Base-by-base conservation (phyloP, 1,140 invertebrate species). In the Drosophila arawakana region DNA sequence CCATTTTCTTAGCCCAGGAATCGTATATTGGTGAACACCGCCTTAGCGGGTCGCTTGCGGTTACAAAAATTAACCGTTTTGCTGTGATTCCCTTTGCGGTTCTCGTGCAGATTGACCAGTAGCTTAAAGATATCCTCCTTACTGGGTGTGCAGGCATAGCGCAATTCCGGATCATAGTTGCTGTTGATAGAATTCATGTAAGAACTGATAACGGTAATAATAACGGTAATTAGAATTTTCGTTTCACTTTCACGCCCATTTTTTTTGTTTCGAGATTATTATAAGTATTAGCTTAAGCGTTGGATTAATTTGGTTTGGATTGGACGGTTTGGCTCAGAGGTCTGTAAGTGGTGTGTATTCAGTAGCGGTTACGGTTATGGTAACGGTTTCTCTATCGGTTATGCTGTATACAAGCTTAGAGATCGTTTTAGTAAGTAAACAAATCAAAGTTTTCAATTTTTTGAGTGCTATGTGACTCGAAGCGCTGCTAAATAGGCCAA, bases 11-110 rank as follows among this genome's bases (percentile, higher is more conserved):
- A 92, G 62, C 94, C 94, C 47, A 95, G 81, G 80, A 95, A 95
- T n/a, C 94, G 93, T 66, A 95, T 95, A 79, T 95, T 95, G 66
- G 94, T 95, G 76, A 94, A 94, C 11, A 95, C 93, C 7, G 93
- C 91, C 54, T 93, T 92, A 13, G 94, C 94, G 0, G 94, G 94
- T 71, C 94, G 92, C 66, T 93, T 93, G 37, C 94, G 92, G 82
- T 95, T 95, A 78, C 95, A 95, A 84, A 95, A 95, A 70, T 94
- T 93, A 0, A 95, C 93, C n/a, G 93, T 93, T 72, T 93, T 92
- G 35, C 93, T 92, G 41, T 93, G 92, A 63, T 94, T 94, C 0
- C 94, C 94, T 58, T 93, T 93, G 21, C 93, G 93, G 62, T 94
- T 93, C 70, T 94, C 94, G 80, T 95, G 94, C 5, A 95, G 90